These are phyloP conservation scores for Nixonia krombeini DNA, from an alignment of 1,140 invertebrate species.

Conservation along the genomic window DNA sequence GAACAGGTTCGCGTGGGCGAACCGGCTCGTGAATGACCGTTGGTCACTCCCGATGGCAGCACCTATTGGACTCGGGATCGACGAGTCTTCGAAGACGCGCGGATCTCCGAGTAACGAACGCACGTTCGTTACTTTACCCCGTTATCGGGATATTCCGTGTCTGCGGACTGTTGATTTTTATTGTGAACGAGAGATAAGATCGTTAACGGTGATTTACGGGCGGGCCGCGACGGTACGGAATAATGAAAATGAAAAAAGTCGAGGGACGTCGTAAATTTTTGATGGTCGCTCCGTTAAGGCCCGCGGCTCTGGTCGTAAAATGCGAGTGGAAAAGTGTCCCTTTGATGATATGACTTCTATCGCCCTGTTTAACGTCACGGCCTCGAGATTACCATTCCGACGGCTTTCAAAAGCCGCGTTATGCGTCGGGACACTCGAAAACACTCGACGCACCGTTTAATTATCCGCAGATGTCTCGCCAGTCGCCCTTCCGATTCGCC, in stretches of 20 bases:
- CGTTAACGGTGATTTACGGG: background rate
- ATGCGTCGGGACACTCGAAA: background rate
- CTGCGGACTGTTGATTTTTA: background rate
- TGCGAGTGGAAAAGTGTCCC: background rate
- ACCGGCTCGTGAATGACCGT: slow-evolving; percentile 52
- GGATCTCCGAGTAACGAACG: no score
- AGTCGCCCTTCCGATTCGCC: no score
- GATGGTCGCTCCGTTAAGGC: background rate
- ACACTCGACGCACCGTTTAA: background rate
- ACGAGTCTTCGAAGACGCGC: slow-evolving; percentile 6
- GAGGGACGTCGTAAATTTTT: background rate
- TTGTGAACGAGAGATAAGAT: background rate
- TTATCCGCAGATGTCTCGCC: background rate
- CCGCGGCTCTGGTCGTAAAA: background rate
- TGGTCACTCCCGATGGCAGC: slow-evolving; percentile 56
- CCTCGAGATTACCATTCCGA: background rate
- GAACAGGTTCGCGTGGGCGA: slow-evolving; percentile 58
- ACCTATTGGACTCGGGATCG: slow-evolving; percentile 52
- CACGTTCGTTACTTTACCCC: no score
- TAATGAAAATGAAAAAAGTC: background rate
- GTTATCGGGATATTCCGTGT: background rate
- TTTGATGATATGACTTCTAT: background rate
- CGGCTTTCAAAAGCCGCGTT: background rate
- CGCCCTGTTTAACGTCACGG: background rate
- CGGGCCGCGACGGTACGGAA: background rate